Conservation (phyloP, 2,113 vertebrate genomes). For the Thomomys bottae region DNA sequence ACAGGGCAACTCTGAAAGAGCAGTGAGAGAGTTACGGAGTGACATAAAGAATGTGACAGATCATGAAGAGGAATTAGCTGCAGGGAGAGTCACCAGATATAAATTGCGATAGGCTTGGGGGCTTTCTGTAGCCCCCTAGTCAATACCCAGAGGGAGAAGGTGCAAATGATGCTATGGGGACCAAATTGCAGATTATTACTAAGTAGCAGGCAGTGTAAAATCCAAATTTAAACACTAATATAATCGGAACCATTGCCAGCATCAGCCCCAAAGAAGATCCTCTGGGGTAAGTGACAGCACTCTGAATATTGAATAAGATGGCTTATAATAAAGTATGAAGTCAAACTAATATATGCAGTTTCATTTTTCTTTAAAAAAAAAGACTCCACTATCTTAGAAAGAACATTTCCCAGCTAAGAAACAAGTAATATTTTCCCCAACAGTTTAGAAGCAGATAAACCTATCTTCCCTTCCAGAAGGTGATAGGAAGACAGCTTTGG, state of each 20-base stretch:
- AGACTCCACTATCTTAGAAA: background rate
- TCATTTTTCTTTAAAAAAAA: slow-evolving; percentile 9
- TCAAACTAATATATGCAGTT: slow-evolving; percentile 41
- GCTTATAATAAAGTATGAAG: slow-evolving; percentile 45
- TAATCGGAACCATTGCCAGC: slow-evolving; percentile 56
- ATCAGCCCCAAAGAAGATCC: slow-evolving; percentile 24
- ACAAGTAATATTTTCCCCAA: slow-evolving; percentile 25
- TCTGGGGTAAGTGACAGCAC: slow-evolving; percentile 24
- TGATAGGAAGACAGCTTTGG: background rate
- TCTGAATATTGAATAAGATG: slow-evolving; percentile 55
- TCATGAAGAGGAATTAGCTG: slow-evolving; percentile 66
- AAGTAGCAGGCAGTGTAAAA: slow-evolving; percentile 64
- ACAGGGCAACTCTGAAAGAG: slow-evolving; percentile 2
- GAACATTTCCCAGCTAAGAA: slow-evolving; percentile 18
- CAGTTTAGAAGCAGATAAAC: background rate
- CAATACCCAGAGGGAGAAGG: slow-evolving; percentile 70
- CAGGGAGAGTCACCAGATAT: slow-evolving; percentile 55
- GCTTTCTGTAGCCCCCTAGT: slow-evolving; percentile 57
- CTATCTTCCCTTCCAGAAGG: slow-evolving; percentile 14
- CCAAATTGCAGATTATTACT: slow-evolving; percentile 58
- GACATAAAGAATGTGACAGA: slow-evolving; percentile 61
- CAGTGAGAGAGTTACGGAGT: slow-evolving; percentile 58
- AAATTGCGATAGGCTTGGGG: slow-evolving; percentile 63
- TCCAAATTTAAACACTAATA: slow-evolving; percentile 69
- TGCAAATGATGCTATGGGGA: slow-evolving; percentile 73